Conservation (phyloP, 2,797 vertebrate species). For the Agapornis canus region DNA sequence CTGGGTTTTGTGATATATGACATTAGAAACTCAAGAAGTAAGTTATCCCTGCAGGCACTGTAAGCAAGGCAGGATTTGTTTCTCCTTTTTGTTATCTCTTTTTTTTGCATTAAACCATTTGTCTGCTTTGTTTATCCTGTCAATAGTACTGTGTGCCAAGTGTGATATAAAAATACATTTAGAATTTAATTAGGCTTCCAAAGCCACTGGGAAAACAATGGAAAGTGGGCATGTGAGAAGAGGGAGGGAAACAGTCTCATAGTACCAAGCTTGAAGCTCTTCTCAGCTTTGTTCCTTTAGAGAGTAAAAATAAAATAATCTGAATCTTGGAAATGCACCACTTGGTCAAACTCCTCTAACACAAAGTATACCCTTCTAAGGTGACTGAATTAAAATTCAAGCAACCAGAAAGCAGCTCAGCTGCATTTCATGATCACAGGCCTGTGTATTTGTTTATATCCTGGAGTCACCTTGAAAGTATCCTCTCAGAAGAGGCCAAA, state of each 20-base stretch:
- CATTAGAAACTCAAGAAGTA: background rate
- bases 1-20: background rate
- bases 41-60: background rate
- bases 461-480: background rate
- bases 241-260: background rate
- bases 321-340: background rate
- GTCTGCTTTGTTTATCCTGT: conserved; percentile 5
- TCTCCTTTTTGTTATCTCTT: background rate
- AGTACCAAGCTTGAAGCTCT: background rate
- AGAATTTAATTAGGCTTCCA: conserved; percentile 7
- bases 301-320: no score
- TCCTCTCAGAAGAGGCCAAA: background rate
- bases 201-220: background rate
- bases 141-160: background rate
- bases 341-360: background rate
- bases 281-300: background rate
- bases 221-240: background rate
- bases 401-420: background rate
- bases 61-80: background rate
- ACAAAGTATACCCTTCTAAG: rapidly evolving
- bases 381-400: background rate
- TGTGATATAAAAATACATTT: background rate
- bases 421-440: background rate
- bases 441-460: background rate
- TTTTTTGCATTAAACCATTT: background rate